These are phyloP conservation scores for Steatocranus sp. DNA, from an alignment of 2,797 vertebrate species.

Conservation along the genomic window DNA sequence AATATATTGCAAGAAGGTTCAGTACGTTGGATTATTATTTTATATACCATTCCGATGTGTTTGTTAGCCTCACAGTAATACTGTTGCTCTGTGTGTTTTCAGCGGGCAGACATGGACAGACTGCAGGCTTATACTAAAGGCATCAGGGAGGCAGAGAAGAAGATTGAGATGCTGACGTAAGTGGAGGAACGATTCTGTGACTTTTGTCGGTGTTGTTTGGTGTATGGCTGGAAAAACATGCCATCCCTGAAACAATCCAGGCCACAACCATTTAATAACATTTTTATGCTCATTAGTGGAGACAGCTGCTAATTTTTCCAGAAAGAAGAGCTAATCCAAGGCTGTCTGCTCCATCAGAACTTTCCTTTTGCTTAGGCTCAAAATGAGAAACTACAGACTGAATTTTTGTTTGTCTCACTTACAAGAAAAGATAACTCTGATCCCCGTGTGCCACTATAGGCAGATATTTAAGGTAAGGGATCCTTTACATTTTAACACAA, in stretches of 20 bases:
- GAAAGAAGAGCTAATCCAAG: background rate
- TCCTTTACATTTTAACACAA: background rate
- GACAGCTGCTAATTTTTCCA: background rate
- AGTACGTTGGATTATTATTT: fast-evolving
- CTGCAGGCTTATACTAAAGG: slow-evolving; percentile 56
- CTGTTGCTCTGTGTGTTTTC: background rate
- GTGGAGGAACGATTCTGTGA: background rate
- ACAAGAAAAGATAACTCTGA: background rate
- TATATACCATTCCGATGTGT: background rate
- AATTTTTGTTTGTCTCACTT: background rate
- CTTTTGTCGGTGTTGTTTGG: fast-evolving
- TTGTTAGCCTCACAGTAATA: background rate
- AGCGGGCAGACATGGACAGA: slow-evolving; percentile 69
- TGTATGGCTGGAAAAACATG: background rate
- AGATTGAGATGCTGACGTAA: slow-evolving; percentile 70
- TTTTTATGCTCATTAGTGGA: background rate
- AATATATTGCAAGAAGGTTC: background rate
- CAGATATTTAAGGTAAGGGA: background rate
- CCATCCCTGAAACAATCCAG: background rate
- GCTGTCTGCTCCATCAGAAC: background rate
- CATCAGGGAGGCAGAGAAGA: slow-evolving; percentile 67
- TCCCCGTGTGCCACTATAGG: background rate
- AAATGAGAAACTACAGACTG: background rate
- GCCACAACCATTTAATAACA: fast-evolving
- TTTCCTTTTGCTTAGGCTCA: background rate